Evolutionary conservation across 2,888 invertebrate genomes (phyloP).

Genomic region (Drosophila vallismaia): DNA sequence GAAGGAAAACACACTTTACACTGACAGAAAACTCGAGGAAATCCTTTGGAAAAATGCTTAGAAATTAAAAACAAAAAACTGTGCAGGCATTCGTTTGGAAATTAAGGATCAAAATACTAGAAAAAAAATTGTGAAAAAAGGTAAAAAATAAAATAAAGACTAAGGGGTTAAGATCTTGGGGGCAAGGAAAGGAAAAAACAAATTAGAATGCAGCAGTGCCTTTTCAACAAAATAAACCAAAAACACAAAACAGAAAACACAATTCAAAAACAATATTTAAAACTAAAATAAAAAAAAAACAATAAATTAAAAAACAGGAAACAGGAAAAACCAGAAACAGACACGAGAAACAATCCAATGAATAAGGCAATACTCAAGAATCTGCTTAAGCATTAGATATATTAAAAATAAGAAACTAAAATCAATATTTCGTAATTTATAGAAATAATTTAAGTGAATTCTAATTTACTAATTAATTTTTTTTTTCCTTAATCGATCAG

Average conservation of each 20-base stretch:
- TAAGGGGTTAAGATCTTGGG: constrained; percentile 23
- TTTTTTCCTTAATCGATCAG: constrained; percentile 30
- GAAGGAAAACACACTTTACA: constrained; percentile 15
- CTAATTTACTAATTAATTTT: constrained; percentile 7
- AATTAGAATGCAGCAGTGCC: constrained; percentile 59
- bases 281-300: not conserved
- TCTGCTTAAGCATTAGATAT: constrained; percentile 38
- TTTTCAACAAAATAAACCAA: constrained; percentile 39
- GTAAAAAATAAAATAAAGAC: constrained; percentile 24
- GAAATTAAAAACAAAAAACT: constrained; percentile 23
- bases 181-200: constrained; percentile 12
- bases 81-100: constrained; percentile 42
- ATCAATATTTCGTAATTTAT: not conserved
- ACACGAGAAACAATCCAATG: constrained; percentile 33
- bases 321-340: constrained; percentile 4
- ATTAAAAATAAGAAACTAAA: constrained; percentile 6
- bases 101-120: constrained; percentile 23
- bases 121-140: constrained; percentile 6
- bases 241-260: constrained; percentile 7
- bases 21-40: constrained; percentile 8
- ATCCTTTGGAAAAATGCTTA: constrained; percentile 1
- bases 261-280: constrained; percentile 5
- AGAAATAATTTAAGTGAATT: constrained; percentile 34
- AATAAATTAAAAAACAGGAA: constrained; percentile 5
- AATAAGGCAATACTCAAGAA: constrained; percentile 40